Conservation (phyloP, 2,888 invertebrate species). For the Parnassius glacialis region DNA sequence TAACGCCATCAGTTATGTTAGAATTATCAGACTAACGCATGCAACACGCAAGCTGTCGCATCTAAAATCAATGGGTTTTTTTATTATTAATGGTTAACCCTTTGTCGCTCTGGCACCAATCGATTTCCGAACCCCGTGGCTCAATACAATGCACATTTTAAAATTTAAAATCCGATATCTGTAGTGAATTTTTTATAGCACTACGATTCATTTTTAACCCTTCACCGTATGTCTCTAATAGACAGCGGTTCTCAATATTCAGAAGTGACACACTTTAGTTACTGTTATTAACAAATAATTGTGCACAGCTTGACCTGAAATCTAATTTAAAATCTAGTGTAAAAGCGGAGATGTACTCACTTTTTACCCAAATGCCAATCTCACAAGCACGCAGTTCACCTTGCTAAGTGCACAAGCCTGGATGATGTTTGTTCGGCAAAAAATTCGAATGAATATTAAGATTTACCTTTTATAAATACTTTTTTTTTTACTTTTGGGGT, state of each 20-base stretch:
- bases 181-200: constrained; percentile 70
- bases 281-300: no score
- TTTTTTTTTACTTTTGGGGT: no score
- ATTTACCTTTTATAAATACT: no score
- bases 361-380: no score
- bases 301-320: no score
- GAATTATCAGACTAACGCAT: constrained; percentile 34
- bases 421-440: no score
- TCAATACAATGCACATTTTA: constrained; percentile 81
- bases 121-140: constrained; percentile 73
- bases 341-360: no score
- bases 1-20: not conserved
- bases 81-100: constrained; percentile 77
- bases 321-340: no score
- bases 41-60: constrained; percentile 65
- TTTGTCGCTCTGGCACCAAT: constrained; percentile 72
- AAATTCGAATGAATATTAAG: no score
- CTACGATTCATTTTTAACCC: constrained; percentile 81
- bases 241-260: constrained; percentile 51
- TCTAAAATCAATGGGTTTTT: constrained; percentile 63
- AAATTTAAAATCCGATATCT: constrained; percentile 82
- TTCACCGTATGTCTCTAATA: constrained; percentile 66
- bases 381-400: no score
- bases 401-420: no score
- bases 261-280: constrained; percentile 18